phyloP scores from a whole-genome alignment of 2,888 invertebrate genomes.

The Pollenia labialis region DNA sequence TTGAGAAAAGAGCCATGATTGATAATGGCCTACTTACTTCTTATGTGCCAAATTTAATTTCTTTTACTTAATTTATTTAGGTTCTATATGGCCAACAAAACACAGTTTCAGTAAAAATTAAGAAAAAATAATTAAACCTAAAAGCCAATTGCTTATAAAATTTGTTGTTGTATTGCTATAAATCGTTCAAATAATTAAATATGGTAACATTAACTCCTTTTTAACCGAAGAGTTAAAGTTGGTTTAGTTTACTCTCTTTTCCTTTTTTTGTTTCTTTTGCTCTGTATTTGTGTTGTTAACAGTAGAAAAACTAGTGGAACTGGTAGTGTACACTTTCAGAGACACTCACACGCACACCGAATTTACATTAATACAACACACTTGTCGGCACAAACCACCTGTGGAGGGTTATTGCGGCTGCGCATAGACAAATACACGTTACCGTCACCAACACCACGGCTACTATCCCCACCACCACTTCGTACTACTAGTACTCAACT shows the following conservation, averaged over 20 bases:
- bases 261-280: neutral
- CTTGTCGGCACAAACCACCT: constrained; percentile 70
- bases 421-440: constrained; percentile 63
- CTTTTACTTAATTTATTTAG: too few species aligned
- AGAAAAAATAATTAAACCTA: too few species aligned
- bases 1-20: too few species aligned
- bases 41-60: too few species aligned
- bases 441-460: neutral
- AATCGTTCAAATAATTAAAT: neutral
- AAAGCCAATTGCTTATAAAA: too few species aligned
- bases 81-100: too few species aligned
- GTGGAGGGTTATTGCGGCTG: constrained; percentile 73
- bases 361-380: constrained; percentile 49
- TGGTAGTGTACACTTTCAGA: constrained; percentile 42
- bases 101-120: too few species aligned
- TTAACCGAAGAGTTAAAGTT: constrained; percentile 37
- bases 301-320: constrained; percentile 68
- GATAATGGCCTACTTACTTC: too few species aligned
- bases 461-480: neutral
- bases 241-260: constrained; percentile 32
- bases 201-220: neutral
- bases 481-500: neutral
- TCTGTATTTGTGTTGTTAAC: constrained; percentile 20
- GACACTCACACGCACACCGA: neutral
- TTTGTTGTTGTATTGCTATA: too few species aligned